A percentile compares a stretch with the other conserved stretches of the same genome.
Conservation (phyloP, 2,888 invertebrate species). For the Noctuana brunneofusca region DNA sequence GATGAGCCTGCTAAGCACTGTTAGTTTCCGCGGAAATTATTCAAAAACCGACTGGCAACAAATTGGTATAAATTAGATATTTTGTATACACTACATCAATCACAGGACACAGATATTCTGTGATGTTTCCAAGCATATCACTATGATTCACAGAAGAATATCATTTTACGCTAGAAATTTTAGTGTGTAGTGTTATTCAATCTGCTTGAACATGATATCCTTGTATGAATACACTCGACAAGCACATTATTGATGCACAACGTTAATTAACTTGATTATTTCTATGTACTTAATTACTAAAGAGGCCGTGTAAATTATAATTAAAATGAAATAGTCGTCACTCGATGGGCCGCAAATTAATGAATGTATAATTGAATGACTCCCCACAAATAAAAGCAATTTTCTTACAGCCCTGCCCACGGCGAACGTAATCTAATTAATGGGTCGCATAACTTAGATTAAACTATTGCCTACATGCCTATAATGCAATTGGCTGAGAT, state of each 20-base stretch:
- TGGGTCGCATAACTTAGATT: slow-evolving; percentile 70
- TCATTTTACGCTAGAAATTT: background rate
- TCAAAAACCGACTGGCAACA: too few species aligned
- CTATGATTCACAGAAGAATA: background rate
- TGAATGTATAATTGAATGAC: slow-evolving; percentile 72
- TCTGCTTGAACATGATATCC: slow-evolving; percentile 3
- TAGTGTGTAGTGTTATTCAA: slow-evolving; percentile 3
- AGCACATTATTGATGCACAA: slow-evolving; percentile 12
- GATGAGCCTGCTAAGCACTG: too few species aligned
- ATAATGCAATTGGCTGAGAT: slow-evolving; percentile 39
- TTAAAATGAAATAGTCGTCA: slow-evolving; percentile 71
- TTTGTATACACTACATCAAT: too few species aligned
- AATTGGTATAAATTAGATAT: too few species aligned
- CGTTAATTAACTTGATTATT: slow-evolving; percentile 38
- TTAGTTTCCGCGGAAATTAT: too few species aligned
- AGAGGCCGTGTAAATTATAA: slow-evolving; percentile 66
- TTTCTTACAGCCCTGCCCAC: slow-evolving; percentile 66
- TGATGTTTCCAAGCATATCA: too few species aligned
- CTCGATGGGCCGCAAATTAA: slow-evolving; percentile 69
- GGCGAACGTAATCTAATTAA: slow-evolving; percentile 71
- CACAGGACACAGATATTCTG: too few species aligned
- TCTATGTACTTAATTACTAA: slow-evolving; percentile 55
- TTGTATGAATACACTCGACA: background rate
- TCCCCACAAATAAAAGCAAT: slow-evolving; percentile 76
- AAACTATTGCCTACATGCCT: slow-evolving; percentile 55